phyloP scores from a whole-genome alignment of 2,888 invertebrate species.

The Calephelis perditalis region DNA sequence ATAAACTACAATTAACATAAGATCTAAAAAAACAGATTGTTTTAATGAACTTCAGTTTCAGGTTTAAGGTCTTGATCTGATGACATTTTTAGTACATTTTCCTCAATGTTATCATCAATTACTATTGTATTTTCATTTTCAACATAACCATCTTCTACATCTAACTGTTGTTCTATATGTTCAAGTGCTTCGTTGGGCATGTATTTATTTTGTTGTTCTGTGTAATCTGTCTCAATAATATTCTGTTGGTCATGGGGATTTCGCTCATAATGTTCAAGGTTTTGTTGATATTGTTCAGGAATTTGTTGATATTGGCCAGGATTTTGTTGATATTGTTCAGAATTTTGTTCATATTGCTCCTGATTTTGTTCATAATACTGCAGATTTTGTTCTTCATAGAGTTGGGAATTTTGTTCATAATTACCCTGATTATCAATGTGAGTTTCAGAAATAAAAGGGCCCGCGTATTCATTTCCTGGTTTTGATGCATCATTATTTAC shows the following conservation, averaged over 20 bases:
- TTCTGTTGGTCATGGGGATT: neutral
- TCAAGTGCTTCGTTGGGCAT: slow-evolving; percentile 20
- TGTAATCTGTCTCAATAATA: slow-evolving; percentile 27
- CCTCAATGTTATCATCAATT: slow-evolving; percentile 17
- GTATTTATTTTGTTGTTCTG: slow-evolving; percentile 23
- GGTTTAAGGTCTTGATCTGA: neutral
- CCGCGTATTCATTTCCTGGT: slow-evolving; percentile 18
- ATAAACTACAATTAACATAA: too few relatives aligned
- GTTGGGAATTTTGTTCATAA: slow-evolving; percentile 19
- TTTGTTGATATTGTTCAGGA: too few relatives aligned
- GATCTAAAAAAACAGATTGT: too few relatives aligned
- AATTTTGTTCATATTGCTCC: slow-evolving; percentile 18
- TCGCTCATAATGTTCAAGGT: too few relatives aligned
- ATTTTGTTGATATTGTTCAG: neutral
- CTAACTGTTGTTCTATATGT: slow-evolving; percentile 41
- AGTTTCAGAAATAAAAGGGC: slow-evolving; percentile 17
- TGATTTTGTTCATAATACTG: slow-evolving; percentile 28
- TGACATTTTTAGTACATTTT: neutral
- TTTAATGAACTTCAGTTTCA: neutral
- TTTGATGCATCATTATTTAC: slow-evolving; percentile 22
- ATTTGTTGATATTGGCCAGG: too few relatives aligned
- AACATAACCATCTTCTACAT: slow-evolving; percentile 42
- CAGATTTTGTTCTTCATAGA: slow-evolving; percentile 21
- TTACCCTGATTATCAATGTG: slow-evolving; percentile 24
- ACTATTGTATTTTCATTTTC: slow-evolving; percentile 23